Percentiles rank a stretch among this genome's conserved stretches.
Evolutionary conservation across 2,113 vertebrate genomes (phyloP).

Genomic region (Cebidichthys violaceus): DNA sequence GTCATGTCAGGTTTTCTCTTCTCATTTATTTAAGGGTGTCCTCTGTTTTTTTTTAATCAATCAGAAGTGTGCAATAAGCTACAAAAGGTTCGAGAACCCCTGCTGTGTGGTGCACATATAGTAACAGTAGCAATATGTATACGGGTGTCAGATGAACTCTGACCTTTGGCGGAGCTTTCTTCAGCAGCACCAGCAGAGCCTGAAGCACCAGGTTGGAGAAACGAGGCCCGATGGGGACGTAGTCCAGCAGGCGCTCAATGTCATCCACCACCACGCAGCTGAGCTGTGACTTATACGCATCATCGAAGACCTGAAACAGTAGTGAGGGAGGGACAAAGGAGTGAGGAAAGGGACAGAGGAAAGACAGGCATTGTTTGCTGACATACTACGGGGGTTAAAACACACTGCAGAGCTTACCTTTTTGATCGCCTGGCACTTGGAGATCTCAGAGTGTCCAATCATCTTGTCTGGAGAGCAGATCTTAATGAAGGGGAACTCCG

Average conservation of each 20-base stretch:
- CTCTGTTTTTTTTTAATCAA: too few relatives aligned
- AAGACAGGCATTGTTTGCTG: not conserved
- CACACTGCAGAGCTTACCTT: slow-evolving; percentile 86
- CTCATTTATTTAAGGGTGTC: not conserved
- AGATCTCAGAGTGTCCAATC: slow-evolving; percentile 97
- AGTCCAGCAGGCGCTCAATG: slow-evolving; percentile 96
- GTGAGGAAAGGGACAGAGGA: not conserved
- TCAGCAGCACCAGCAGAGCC: slow-evolving; percentile 95
- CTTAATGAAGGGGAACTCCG: slow-evolving; percentile 98
- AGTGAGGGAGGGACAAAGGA: not conserved
- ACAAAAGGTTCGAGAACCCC: not conserved
- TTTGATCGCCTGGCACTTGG: slow-evolving; percentile 99
- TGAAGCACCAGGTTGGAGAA: slow-evolving; percentile 98
- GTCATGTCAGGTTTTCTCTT: not conserved
- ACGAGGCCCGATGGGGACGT: slow-evolving; percentile 96
- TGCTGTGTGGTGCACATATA: not conserved
- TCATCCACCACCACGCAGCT: slow-evolving; percentile 98
- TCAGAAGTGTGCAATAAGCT: too few relatives aligned
- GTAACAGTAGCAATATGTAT: not conserved
- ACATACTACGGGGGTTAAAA: not conserved
- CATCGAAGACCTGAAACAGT: slow-evolving; percentile 92
- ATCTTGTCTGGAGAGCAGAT: slow-evolving; percentile 99
- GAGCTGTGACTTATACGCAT: slow-evolving; percentile 97
- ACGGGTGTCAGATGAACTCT: slow-evolving; percentile 3
- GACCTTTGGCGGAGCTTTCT: slow-evolving; percentile 96